phyloP scores from a whole-genome alignment of 2,888 invertebrate genomes.

The Rutpela maculata region DNA sequence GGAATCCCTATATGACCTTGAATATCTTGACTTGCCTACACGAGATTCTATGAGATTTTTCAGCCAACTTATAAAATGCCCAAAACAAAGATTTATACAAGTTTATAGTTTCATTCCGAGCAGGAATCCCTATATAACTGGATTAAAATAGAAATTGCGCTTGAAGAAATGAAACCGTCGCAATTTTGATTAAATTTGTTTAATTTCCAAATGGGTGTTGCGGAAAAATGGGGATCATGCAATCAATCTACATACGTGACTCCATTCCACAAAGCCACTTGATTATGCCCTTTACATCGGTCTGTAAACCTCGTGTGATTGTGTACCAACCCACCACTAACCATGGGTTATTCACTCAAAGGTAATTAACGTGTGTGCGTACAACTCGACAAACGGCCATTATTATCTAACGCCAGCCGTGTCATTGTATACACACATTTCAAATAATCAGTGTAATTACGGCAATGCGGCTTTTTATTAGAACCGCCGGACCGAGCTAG shows the following conservation, averaged over 20 bases:
- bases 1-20: no score
- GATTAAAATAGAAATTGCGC: no score
- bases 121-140: no score
- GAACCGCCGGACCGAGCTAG: slow-evolving; percentile 35
- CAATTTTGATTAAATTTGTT: not conserved
- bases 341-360: slow-evolving; percentile 34
- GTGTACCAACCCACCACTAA: slow-evolving; percentile 31
- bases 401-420: slow-evolving; percentile 36
- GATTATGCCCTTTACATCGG: slow-evolving; percentile 27
- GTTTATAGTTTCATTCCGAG: no score
- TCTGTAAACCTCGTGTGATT: slow-evolving; percentile 26
- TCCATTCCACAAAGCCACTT: slow-evolving; percentile 21
- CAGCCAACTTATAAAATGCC: no score
- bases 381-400: slow-evolving; percentile 44
- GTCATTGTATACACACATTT: slow-evolving; percentile 40
- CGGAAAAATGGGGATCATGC: not conserved
- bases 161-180: no score
- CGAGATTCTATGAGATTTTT: no score
- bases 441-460: slow-evolving; percentile 39
- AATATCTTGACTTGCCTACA: no score
- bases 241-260: slow-evolving; percentile 17
- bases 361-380: slow-evolving; percentile 39
- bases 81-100: no score
- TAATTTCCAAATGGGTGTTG: not conserved
- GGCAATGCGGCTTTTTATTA: slow-evolving; percentile 36